Conservation (phyloP, 2,797 vertebrate species). For the Ctenosaura bakeri region DNA sequence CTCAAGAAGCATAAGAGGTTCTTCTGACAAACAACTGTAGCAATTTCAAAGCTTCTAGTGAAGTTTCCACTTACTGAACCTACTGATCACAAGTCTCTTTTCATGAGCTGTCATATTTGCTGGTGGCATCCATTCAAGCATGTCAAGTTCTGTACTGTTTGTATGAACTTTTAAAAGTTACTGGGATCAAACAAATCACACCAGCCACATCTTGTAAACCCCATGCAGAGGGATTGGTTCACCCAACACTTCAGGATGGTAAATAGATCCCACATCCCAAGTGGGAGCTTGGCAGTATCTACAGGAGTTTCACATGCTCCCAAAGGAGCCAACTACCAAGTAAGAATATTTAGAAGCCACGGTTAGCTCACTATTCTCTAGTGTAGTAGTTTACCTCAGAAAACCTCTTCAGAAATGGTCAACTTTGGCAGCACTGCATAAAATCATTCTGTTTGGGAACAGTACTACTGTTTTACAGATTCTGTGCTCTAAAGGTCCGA, state of each 20-base stretch:
- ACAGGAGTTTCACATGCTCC: not conserved
- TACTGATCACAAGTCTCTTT: not conserved
- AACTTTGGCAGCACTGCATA: not conserved
- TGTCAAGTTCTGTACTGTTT: not conserved
- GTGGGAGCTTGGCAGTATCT: not conserved
- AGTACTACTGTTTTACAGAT: accelerated
- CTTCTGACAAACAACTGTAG: not conserved
- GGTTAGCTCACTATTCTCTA: conserved; percentile 2
- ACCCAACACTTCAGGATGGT: not conserved
- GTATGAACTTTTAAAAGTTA: not conserved
- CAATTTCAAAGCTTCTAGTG: not conserved
- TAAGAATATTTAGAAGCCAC: not conserved
- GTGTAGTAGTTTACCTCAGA: not conserved
- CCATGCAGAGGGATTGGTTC: not conserved
- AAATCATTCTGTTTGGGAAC: not conserved
- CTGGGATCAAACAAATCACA: not conserved
- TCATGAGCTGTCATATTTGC: not conserved
- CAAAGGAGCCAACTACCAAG: not conserved
- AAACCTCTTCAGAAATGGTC: not conserved
- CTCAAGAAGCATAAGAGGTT: not conserved
- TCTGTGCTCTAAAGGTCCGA: not conserved
- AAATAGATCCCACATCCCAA: not conserved
- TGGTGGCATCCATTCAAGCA: not conserved
- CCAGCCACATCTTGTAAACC: not conserved
- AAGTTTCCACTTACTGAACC: not conserved